Percentiles rank a stretch among this genome's conserved stretches.
Conservation (phyloP, 2,113 vertebrate genomes). For the Bostrychus sinensis region DNA sequence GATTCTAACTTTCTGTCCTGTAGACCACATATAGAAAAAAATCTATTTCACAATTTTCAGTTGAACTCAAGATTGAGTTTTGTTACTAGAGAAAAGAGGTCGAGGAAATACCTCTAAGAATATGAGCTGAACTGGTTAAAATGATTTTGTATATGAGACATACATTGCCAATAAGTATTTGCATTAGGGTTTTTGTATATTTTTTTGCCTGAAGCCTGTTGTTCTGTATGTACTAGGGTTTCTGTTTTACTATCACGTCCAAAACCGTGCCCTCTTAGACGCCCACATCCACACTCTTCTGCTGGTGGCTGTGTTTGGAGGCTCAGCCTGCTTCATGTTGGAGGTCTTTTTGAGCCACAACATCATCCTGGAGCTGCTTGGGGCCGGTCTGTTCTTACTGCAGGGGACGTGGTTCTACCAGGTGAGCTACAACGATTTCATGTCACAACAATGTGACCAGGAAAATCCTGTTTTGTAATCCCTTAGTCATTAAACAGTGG, state of each 20-base stretch:
- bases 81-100: too few species aligned
- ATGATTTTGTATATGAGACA: too few species aligned
- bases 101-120: too few species aligned
- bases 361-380: conserved; percentile 85
- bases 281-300: conserved; percentile 91
- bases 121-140: too few species aligned
- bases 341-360: conserved; percentile 86
- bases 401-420: conserved; percentile 98
- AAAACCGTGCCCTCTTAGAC: conserved; percentile 84
- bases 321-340: conserved; percentile 71
- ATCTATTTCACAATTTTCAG: too few species aligned
- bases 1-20: too few species aligned
- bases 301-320: conserved; percentile 81
- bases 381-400: conserved; percentile 83
- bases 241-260: conserved; percentile 91
- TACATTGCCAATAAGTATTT: too few species aligned
- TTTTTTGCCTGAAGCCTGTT: not conserved
- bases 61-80: too few species aligned
- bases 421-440: conserved; percentile 71
- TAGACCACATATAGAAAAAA: too few species aligned
- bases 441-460: not conserved
- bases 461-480: not conserved
- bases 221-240: conserved; percentile 63
- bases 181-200: too few species aligned
- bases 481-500: not conserved